A percentile compares a stretch with the other conserved stretches of the same genome.
phyloP scores from a whole-genome alignment of 2,113 vertebrate species.

The Anseranas semipalmata region DNA sequence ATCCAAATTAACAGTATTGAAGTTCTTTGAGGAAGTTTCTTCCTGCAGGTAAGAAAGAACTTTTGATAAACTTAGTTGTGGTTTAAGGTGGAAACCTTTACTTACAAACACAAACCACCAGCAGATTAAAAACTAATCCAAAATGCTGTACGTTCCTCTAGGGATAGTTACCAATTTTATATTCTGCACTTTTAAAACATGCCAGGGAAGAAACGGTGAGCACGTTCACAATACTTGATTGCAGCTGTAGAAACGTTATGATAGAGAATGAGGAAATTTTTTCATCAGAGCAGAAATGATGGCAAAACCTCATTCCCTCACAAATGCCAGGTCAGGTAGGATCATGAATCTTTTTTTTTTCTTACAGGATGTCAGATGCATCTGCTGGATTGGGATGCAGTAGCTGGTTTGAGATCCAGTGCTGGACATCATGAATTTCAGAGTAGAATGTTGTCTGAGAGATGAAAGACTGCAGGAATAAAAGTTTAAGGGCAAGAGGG shows the following conservation, averaged over 20 bases:
- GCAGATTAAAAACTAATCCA: background rate
- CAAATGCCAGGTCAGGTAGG: background rate
- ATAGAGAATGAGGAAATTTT: background rate
- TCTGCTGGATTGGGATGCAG: background rate
- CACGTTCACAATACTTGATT: background rate
- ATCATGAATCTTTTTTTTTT: background rate
- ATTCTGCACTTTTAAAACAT: background rate
- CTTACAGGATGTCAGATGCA: background rate
- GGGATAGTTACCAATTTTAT: background rate
- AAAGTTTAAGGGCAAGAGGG: slow-evolving; percentile 1
- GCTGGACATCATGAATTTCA: background rate
- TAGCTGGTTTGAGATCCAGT: background rate
- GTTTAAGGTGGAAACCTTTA: background rate
- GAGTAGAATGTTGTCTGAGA: background rate
- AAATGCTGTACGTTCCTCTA: background rate
- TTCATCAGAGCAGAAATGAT: background rate
- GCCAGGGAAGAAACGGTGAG: background rate
- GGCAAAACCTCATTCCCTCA: background rate
- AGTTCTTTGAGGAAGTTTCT: background rate
- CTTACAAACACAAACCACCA: background rate
- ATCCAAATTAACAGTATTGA: background rate
- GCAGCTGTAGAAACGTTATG: background rate
- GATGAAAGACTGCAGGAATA: background rate
- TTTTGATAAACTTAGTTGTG: background rate
- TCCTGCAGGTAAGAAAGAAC: background rate